phyloP scores from a whole-genome alignment of 2,888 invertebrate species.

The Erpobdella octoculata region DNA sequence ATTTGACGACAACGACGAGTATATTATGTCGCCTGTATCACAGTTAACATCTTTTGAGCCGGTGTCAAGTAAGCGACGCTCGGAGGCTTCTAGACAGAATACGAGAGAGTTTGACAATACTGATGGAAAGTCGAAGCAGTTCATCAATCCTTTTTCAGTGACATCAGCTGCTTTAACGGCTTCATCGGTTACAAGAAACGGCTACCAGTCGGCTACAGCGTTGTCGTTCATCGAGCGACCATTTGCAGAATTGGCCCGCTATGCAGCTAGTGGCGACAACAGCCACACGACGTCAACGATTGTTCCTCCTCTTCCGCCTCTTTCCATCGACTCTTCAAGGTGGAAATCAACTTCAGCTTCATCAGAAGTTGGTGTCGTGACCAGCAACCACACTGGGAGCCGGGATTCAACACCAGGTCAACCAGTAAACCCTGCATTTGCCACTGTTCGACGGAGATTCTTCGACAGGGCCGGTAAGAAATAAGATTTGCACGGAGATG shows the following conservation, averaged over 20 bases:
- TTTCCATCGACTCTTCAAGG: slow-evolving; percentile 1
- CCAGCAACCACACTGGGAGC: no score
- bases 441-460: not conserved
- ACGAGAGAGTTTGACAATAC: not conserved
- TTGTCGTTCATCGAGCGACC: not conserved
- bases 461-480: not conserved
- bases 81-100: not conserved
- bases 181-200: not conserved
- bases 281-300: not conserved
- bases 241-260: not conserved
- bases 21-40: not conserved
- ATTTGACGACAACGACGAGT: slow-evolving; percentile 17
- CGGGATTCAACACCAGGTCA: no score
- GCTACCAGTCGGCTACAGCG: not conserved
- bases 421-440: no score
- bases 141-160: not conserved
- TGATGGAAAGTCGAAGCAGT: not conserved
- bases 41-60: not conserved
- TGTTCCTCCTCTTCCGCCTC: not conserved
- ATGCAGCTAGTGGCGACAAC: no score
- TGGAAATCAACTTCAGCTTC: not conserved
- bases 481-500: no score
- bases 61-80: not conserved
- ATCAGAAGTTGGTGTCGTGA: not conserved
- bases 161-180: not conserved